Evolutionary conservation across 2,113 vertebrate species (phyloP).

Genomic region (Agapornis roseicollis): DNA sequence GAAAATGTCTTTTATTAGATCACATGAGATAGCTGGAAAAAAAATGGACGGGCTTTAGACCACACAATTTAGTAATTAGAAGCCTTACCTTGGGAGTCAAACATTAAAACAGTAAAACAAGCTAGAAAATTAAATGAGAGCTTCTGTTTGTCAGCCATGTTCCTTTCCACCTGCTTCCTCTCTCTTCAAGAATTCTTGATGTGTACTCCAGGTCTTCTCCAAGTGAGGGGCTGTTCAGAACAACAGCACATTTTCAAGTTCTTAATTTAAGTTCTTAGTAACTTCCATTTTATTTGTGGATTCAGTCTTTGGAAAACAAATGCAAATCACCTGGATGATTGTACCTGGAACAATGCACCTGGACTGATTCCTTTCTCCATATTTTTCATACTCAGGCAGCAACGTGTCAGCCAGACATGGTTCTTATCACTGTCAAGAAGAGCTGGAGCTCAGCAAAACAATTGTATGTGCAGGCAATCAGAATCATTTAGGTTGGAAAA

Average conservation of each 20-base stretch:
- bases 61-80: neutral
- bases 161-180: neutral
- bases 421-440: neutral
- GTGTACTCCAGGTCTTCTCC: neutral
- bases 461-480: neutral
- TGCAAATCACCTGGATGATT: neutral
- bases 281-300: neutral
- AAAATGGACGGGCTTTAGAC: neutral
- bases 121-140: neutral
- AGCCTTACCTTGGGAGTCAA: neutral
- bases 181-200: neutral
- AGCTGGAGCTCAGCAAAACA: neutral
- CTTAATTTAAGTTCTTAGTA: neutral
- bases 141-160: neutral
- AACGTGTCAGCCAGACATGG: neutral
- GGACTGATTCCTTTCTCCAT: neutral
- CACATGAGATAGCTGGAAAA: neutral
- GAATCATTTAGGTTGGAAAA: neutral
- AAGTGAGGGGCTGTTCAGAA: neutral
- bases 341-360: neutral
- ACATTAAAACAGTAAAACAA: neutral
- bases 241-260: neutral
- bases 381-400: neutral
- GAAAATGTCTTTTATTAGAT: neutral
- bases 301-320: neutral